A percentile compares a stretch with the other conserved stretches of the same genome.
Evolutionary conservation across 2,113 vertebrate species (phyloP).

Genomic region (Miniopterus natalensis): DNA sequence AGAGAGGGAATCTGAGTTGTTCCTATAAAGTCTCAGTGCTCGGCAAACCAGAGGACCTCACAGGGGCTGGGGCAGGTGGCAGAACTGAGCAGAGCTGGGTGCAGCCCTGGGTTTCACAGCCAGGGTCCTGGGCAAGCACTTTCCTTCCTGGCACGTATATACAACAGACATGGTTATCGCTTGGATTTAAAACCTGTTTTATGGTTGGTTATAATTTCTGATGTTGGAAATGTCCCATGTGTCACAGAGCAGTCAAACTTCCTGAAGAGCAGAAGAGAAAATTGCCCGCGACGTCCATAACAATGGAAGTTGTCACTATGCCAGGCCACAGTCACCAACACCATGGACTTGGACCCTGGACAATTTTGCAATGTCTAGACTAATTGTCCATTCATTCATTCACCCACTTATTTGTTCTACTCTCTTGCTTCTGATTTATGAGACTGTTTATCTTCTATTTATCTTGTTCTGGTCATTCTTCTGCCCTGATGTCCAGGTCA

Average conservation of each 20-base stretch:
- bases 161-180: neutral
- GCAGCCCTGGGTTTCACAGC: neutral
- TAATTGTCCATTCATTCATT: neutral
- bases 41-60: neutral
- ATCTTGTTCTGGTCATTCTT: neutral
- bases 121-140: neutral
- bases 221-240: neutral
- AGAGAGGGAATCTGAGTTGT: neutral
- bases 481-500: neutral
- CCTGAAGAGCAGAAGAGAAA: neutral
- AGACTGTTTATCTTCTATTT: neutral
- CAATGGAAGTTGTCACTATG: neutral
- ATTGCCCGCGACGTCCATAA: neutral
- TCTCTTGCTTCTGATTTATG: neutral
- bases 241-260: neutral
- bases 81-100: neutral
- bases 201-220: conserved; percentile 45
- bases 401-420: neutral
- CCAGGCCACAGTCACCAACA: neutral
- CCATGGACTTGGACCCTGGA: neutral
- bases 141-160: neutral
- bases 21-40: neutral
- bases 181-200: conserved; percentile 30
- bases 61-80: neutral
- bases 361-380: neutral